These are phyloP conservation scores for Tokudaia muenninki DNA, from an alignment of 2,797 vertebrate genomes.

Conservation along the genomic window DNA sequence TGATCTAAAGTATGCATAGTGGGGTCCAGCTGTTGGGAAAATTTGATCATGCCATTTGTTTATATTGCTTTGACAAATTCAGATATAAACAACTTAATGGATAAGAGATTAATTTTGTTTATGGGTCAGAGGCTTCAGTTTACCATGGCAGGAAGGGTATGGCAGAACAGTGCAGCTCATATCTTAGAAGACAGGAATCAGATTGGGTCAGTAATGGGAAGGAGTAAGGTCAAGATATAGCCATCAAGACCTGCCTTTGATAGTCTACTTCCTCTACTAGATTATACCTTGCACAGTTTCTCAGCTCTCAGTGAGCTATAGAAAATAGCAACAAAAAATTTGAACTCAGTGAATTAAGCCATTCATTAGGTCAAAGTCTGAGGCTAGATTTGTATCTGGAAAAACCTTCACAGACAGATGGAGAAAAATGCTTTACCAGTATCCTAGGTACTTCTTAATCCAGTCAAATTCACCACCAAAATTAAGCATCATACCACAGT, in stretches of 20 bases:
- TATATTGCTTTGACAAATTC: background rate
- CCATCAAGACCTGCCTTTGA: background rate
- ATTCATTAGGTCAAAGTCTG: background rate
- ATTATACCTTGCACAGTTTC: background rate
- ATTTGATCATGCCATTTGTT: background rate
- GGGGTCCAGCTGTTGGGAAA: background rate
- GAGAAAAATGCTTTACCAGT: background rate
- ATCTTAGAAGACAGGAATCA: background rate
- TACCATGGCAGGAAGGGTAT: background rate
- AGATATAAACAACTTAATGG: background rate
- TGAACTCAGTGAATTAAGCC: background rate
- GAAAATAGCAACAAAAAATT: background rate
- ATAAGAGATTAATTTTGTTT: background rate
- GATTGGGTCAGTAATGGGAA: background rate
- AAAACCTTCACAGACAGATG: background rate
- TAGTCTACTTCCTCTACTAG: background rate
- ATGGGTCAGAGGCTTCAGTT: background rate
- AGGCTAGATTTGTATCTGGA: background rate
- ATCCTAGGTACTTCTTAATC: background rate
- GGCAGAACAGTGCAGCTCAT: background rate
- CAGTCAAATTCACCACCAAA: background rate
- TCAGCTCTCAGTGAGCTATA: background rate
- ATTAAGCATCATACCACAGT: background rate
- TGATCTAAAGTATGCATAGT: background rate
- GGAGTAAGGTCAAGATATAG: background rate